A percentile compares a stretch with the other conserved stretches of the same genome.
Evolutionary conservation across 2,113 vertebrate species (phyloP).

Genomic region (Beaufortia kweichowensis): DNA sequence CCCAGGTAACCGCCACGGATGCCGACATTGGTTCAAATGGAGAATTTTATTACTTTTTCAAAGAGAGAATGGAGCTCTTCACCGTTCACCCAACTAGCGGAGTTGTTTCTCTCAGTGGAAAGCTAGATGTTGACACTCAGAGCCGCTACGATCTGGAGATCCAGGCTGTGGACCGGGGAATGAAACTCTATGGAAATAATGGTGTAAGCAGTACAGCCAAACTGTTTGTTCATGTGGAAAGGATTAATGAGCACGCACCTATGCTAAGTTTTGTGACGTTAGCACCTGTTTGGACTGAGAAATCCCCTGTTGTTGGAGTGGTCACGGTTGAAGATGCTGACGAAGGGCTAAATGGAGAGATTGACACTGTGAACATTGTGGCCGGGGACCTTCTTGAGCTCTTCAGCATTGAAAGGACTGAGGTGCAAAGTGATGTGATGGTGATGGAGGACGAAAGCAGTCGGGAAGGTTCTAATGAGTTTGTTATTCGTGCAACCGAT

Average conservation of each 20-base stretch:
- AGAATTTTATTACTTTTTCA: conserved; percentile 99
- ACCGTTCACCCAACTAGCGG: conserved; percentile 95
- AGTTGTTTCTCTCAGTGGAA: conserved; percentile 90
- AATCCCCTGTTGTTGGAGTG: conserved; percentile 82
- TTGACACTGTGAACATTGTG: conserved; percentile 86
- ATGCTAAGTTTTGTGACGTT: conserved; percentile 80
- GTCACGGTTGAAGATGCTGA: conserved; percentile 86
- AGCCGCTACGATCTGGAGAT: conserved; percentile 91
- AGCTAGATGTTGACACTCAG: conserved; percentile 85
- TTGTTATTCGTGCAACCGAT: conserved; percentile 79
- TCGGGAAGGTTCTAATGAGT: conserved; percentile 48
- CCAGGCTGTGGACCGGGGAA: conserved; percentile 93
- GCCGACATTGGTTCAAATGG: conserved; percentile 97
- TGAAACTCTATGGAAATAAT: conserved; percentile 98
- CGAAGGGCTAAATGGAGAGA: conserved; percentile 90
- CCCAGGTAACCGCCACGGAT: conserved; percentile 97
- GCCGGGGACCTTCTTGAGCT: conserved; percentile 83
- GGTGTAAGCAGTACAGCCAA: conserved; percentile 97
- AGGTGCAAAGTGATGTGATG: conserved; percentile 73
- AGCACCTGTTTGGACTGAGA: conserved; percentile 76
- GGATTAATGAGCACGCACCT: conserved; percentile 87
- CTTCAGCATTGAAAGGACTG: conserved; percentile 82
- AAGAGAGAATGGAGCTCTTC: conserved; percentile 91
- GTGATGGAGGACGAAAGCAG: conserved; percentile 49
- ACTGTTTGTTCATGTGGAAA: conserved; percentile 93